Percentiles rank a stretch among this genome's conserved stretches.
phyloP scores from a whole-genome alignment of 2,797 vertebrate genomes.

The Neostethus bicornis region DNA sequence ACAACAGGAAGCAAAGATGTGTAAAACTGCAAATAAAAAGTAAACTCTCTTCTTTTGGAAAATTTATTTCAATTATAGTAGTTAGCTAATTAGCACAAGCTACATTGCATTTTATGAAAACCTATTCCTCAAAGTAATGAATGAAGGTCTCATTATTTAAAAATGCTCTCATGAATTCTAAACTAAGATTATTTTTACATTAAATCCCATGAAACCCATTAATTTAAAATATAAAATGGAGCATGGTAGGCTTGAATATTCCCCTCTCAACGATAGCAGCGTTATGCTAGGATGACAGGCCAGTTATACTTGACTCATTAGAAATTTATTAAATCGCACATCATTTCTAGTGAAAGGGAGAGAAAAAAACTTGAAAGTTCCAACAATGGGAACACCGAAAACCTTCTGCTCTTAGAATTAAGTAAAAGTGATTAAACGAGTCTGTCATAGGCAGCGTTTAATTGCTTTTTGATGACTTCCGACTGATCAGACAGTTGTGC shows the following conservation, averaged over 20 bases:
- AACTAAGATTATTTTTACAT: slow-evolving; percentile 39
- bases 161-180: slow-evolving; percentile 27
- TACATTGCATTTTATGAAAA: slow-evolving; percentile 36
- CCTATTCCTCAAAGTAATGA: slow-evolving; percentile 31
- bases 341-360: slow-evolving; percentile 22
- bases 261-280: slow-evolving; percentile 37
- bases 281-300: slow-evolving; percentile 47
- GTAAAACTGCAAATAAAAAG: slow-evolving; percentile 15
- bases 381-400: slow-evolving; percentile 28
- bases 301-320: slow-evolving; percentile 55
- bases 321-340: slow-evolving; percentile 51
- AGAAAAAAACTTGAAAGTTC: slow-evolving; percentile 26
- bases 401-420: slow-evolving; percentile 3
- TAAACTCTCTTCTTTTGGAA: slow-evolving; percentile 16
- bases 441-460: slow-evolving; percentile 9
- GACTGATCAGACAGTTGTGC: slow-evolving; percentile 15
- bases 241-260: slow-evolving; percentile 46
- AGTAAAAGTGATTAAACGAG: slow-evolving; percentile 24
- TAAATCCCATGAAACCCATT: slow-evolving; percentile 43
- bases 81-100: slow-evolving; percentile 42
- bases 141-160: slow-evolving; percentile 40
- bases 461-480: slow-evolving; percentile 18
- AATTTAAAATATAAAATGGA: slow-evolving; percentile 44
- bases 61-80: slow-evolving; percentile 34
- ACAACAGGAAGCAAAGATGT: slow-evolving; percentile 8